Evolutionary conservation across 2,797 vertebrate genomes (phyloP), one percentile per base, ranked within the genome.

Genomic region (Pelodytes ibericus): DNA sequence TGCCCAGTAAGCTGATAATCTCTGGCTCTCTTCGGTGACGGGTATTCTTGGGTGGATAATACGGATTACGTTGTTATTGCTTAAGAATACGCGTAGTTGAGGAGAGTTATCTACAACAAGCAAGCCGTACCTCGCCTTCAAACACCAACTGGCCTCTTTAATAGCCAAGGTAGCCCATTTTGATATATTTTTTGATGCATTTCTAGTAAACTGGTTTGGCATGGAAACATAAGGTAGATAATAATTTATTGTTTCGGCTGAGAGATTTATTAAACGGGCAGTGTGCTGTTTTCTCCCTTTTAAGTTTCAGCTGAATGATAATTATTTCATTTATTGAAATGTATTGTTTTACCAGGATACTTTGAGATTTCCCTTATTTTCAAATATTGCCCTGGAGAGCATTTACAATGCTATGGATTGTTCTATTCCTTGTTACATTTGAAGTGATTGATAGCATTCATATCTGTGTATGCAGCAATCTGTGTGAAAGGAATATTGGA

Each of bases 1-100:
- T 89, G 89, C 86, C 89, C 81, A 78, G 29, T 88, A 80, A n/a
- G 80, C 88, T 86, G 75, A 86, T 84, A 86, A 44, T 44, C 87
- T 89, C 87, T 93, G 95, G 93, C 96, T 98, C 96, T 98, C 95
- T 98, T 98, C 97, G 97, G 95, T 97, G 95, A 99, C 97, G 97
- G 97, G 97, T 99, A 99, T 99, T 99, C 97, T 99, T 99, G 96
- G 97, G 97, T 99, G 96, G 96, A 99, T 99, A 98, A 98, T 99
- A 98, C 96, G 96, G 97, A 98, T 99, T 95, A 96, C 96, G 96
- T 98, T 99, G 96, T 98, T 99, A 98, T 98, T 99, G 97, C 97
- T 99, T 99, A 98, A 98, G 96, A 99, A 98, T 98, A 98, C 96
- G 96, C 96, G 97, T 99, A 99, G 96, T 98, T 94, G 96, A 98